Conservation (phyloP, 1,140 invertebrate species). For the Ceratina calcarata region DNA sequence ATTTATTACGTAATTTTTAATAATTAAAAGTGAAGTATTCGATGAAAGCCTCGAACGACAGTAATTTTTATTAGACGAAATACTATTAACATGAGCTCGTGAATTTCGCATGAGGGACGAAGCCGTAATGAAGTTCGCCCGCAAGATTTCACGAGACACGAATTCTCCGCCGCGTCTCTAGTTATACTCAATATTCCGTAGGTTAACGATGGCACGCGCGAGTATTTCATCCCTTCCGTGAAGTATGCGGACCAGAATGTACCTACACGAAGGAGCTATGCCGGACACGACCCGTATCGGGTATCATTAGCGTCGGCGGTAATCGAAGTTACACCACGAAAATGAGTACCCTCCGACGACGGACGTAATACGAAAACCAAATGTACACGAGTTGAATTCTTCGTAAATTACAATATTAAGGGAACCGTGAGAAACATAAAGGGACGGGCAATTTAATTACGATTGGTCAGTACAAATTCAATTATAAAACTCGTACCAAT, state of each 20-base stretch:
- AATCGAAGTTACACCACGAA: conserved; percentile 12
- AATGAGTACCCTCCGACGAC: conserved; percentile 21
- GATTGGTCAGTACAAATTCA: too few relatives aligned
- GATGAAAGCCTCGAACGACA: too few relatives aligned
- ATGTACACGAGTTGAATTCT: too few relatives aligned
- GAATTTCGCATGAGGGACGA: background rate
- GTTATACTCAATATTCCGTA: conserved; percentile 40
- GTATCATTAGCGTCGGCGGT: conserved; percentile 33
- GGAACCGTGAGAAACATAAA: too few relatives aligned
- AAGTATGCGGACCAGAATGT: conserved; percentile 40
- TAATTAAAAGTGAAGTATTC: too few relatives aligned
- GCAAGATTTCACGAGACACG: conserved; percentile 25
- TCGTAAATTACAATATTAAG: too few relatives aligned
- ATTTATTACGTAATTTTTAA: too few relatives aligned
- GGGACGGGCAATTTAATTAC: too few relatives aligned
- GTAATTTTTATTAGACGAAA: too few relatives aligned
- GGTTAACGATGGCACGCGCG: conserved; percentile 38
- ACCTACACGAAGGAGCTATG: conserved; percentile 42
- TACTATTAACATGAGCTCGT: too few relatives aligned
- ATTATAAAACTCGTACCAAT: background rate
- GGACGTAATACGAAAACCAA: too few relatives aligned
- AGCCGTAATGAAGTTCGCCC: conserved; percentile 3
- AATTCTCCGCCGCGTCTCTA: conserved; percentile 22
- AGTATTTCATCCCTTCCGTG: conserved; percentile 36
- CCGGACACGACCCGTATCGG: conserved; percentile 38